phyloP scores from a whole-genome alignment of 2,113 vertebrate species.

The Sinosuthora webbiana region DNA sequence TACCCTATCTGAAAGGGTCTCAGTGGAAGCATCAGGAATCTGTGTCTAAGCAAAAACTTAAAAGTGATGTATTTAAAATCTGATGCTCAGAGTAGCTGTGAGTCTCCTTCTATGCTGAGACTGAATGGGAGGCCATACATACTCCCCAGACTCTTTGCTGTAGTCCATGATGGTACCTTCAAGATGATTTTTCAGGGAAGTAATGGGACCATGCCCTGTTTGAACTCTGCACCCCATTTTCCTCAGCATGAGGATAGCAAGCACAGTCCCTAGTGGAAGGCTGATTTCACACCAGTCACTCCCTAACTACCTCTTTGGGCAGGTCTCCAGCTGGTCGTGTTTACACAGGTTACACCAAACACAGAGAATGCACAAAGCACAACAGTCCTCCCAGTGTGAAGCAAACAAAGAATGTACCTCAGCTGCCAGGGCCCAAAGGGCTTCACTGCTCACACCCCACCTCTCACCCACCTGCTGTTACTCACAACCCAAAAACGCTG shows the following conservation, averaged over 20 bases:
- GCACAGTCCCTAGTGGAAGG: not conserved
- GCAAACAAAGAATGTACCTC: not conserved
- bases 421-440: not conserved
- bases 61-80: not conserved
- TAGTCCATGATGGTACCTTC: rapidly evolving
- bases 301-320: not conserved
- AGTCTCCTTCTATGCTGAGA: not conserved
- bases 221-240: not conserved
- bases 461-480: not conserved
- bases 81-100: not conserved
- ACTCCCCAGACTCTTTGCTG: not conserved
- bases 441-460: not conserved
- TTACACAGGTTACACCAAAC: not conserved
- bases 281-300: not conserved
- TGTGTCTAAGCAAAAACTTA: not conserved
- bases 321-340: not conserved
- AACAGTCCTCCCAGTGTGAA: rapidly evolving
- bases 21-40: not conserved
- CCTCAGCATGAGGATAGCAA: not conserved
- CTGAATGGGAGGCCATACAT: not conserved
- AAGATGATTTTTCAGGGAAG: not conserved
- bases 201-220: not conserved
- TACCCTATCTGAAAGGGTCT: not conserved
- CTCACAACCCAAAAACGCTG: not conserved
- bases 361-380: not conserved